Base-by-base conservation (phyloP, 1,140 invertebrate genomes). In the Meloidogyne chitwoodi region DNA sequence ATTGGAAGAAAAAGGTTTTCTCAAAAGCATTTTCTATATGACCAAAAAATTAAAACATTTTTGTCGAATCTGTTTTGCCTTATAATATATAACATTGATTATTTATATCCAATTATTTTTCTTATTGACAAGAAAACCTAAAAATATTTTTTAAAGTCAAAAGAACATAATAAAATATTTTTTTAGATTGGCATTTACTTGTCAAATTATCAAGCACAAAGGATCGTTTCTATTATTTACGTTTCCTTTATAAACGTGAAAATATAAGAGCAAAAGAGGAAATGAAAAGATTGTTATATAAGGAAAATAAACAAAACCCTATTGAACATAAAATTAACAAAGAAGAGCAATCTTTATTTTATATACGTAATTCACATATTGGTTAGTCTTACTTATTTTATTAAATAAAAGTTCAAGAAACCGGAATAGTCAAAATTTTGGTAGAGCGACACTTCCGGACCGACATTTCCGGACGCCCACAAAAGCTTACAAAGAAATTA, bases 141-240 rank as follows among this genome's bases (percentile, higher is more conserved):
- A 38, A 4, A 38, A 38, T 38, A 38, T 8, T 38, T 38, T n/a
- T n/a, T n/a, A n/a, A n/a, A n/a, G n/a, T n/a, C n/a, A n/a, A n/a
- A n/a, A n/a, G n/a, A n/a, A 38, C 34, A 4, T 8, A 38, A 8
- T 38, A 6, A 38, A 38, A 31, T 22, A 19, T 41, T 34, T 67
- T 31, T 44, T 70, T 61, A 70, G 68, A 70, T 70, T 70, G 68
- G 68, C 68, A 70, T 29, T 27, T 2, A 19, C 31, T 70, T 16
- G 24, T 70, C 2, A 16, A n/a, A 16, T 26, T 70, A 19, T 16
- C 26, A 10, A 24, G n/a, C 61, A 29, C 34, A 44, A 70, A 70
- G 29, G 68, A 70, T 26, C 68, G 68, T 26, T 44, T 26, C 14
- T 26, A 19, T 14, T 41, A 70, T 22, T 48, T 70, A 29, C 26